Evolutionary conservation across 2,888 invertebrate species (phyloP).

Genomic region (Linyphia triangularis): DNA sequence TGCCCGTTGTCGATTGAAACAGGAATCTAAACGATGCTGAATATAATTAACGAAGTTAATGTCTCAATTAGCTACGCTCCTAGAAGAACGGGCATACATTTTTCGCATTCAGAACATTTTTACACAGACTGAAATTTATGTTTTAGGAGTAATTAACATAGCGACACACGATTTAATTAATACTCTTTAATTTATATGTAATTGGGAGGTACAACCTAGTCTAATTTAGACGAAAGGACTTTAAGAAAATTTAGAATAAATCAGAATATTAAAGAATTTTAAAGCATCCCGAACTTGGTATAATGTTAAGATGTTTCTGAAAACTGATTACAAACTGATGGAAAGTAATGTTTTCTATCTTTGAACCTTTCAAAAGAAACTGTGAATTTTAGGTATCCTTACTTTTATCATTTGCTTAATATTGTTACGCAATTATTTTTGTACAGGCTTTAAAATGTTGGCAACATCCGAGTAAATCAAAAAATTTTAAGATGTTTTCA

Average conservation of each 20-base stretch:
- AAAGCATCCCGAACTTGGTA: not conserved
- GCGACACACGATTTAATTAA: slow-evolving; percentile 51
- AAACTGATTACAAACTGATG: no score
- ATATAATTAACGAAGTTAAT: slow-evolving; percentile 63
- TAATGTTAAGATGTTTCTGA: not conserved
- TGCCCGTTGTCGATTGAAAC: slow-evolving; percentile 24
- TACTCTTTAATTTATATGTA: slow-evolving; percentile 14
- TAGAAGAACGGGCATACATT: slow-evolving; percentile 23
- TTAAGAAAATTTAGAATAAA: not conserved
- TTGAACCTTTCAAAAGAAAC: no score
- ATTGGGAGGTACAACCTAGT: slow-evolving; percentile 12
- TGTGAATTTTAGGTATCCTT: no score
- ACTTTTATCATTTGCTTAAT: no score
- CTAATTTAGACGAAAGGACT: not conserved
- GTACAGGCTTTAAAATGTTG: no score
- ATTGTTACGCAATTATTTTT: no score
- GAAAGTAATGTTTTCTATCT: no score
- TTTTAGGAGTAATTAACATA: slow-evolving; percentile 51
- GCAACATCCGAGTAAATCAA: no score
- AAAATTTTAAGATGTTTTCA: no score
- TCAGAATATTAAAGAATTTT: not conserved
- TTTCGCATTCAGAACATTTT: slow-evolving; percentile 39
- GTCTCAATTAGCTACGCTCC: slow-evolving; percentile 44
- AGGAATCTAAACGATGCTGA: slow-evolving; percentile 19
- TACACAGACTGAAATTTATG: slow-evolving; percentile 43